Conservation (phyloP, 2,888 invertebrate genomes). For the Cryptocephalus primarius region DNA sequence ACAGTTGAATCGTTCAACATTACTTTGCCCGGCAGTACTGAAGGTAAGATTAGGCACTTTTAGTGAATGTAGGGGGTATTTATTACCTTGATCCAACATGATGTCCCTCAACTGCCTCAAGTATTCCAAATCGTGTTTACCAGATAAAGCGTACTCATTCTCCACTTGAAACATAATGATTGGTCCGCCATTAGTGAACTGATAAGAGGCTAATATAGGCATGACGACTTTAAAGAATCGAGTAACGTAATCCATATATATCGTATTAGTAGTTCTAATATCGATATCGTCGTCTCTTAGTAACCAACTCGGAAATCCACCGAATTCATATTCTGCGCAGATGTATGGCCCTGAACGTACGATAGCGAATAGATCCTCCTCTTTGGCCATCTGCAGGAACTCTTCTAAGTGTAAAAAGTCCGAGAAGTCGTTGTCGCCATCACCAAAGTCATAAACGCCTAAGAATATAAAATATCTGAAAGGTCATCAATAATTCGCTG, state of each 20-base stretch:
- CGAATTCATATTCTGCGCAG: slow-evolving; percentile 79
- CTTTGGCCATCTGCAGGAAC: slow-evolving; percentile 62
- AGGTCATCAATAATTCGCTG: background rate
- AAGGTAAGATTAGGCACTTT: too few relatives aligned
- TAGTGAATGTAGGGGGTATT: too few relatives aligned
- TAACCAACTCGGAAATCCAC: slow-evolving; percentile 34
- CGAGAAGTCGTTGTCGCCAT: slow-evolving; percentile 44
- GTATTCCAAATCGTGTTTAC: slow-evolving; percentile 28
- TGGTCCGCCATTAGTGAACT: slow-evolving; percentile 68
- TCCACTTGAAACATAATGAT: slow-evolving; percentile 83
- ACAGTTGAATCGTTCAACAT: too few relatives aligned
- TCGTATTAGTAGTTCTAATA: slow-evolving; percentile 22
- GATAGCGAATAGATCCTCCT: slow-evolving; percentile 68
- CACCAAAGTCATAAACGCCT: slow-evolving; percentile 58
- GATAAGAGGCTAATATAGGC: slow-evolving; percentile 38
- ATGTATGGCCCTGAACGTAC: slow-evolving; percentile 85
- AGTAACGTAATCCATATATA: slow-evolving; percentile 34
- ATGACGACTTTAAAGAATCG: slow-evolving; percentile 31
- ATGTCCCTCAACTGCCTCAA: slow-evolving; percentile 33
- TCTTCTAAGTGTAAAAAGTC: slow-evolving; percentile 42
- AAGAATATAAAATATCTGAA: slow-evolving; percentile 31
- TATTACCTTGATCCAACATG: slow-evolving; percentile 25
- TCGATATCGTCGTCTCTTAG: slow-evolving; percentile 37
- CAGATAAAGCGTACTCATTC: slow-evolving; percentile 36
- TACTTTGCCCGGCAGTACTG: too few relatives aligned